Evolutionary conservation across 2,113 vertebrate species (phyloP).

Genomic region (Daphoenositta chrysoptera): DNA sequence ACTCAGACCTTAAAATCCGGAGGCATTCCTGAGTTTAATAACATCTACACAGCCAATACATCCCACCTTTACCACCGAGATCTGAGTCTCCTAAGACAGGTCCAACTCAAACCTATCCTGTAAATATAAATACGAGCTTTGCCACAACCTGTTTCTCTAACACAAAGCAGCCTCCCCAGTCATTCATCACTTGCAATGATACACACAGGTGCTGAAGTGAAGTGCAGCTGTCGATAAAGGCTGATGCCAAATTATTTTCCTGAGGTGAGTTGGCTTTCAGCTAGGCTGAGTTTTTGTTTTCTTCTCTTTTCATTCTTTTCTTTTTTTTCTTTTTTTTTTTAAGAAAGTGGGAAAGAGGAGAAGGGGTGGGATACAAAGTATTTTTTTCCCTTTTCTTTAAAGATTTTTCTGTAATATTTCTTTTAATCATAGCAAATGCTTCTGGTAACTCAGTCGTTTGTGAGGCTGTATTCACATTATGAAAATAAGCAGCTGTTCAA

Average conservation of each 20-base stretch:
- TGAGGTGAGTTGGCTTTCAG: conserved; percentile 16
- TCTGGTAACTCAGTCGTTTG: neutral
- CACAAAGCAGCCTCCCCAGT: conserved; percentile 5
- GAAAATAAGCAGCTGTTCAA: fast-evolving
- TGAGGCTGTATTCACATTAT: neutral
- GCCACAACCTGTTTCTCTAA: conserved; percentile 31
- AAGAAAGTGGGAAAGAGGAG: neutral
- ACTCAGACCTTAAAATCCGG: neutral
- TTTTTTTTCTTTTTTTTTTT: fast-evolving
- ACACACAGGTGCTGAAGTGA: conserved; percentile 46
- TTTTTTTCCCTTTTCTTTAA: neutral
- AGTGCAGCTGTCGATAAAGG: conserved; percentile 25
- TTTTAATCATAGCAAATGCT: neutral
- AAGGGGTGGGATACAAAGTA: fast-evolving
- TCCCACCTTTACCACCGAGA: neutral
- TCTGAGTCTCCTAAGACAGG: neutral
- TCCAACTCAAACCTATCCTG: neutral
- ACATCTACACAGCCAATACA: neutral
- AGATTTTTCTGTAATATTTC: neutral
- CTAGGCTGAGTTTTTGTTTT: conserved; percentile 3
- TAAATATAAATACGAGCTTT: conserved; percentile 45
- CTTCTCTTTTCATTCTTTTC: neutral
- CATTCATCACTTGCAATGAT: conserved; percentile 59
- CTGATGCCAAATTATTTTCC: conserved; percentile 57
- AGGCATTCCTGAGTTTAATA: neutral